Conservation (phyloP, 2,113 vertebrate species). For the Podocnemis expansa region DNA sequence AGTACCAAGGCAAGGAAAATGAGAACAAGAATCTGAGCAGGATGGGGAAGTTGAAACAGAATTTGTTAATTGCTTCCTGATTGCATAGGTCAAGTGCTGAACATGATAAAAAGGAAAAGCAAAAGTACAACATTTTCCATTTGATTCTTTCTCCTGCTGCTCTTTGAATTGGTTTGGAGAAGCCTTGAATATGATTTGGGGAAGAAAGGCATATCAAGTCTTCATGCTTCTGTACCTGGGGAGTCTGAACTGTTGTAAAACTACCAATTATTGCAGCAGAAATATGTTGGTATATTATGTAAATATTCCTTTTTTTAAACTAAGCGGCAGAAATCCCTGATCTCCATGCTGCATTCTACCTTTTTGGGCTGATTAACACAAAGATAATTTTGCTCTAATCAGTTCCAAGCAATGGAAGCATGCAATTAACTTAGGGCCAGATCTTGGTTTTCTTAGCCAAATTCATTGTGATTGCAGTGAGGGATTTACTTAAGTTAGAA, state of each 20-base stretch:
- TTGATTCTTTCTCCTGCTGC: conserved; percentile 35
- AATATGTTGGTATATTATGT: not conserved
- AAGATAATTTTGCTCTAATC: conserved; percentile 44
- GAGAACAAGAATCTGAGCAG: conserved; percentile 22
- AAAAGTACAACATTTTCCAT: conserved; percentile 30
- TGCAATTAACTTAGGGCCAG: conserved; percentile 43
- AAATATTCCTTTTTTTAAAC: not conserved
- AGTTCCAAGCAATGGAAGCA: conserved; percentile 36
- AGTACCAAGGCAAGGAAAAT: conserved; percentile 31
- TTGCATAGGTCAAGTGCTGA: conserved; percentile 50
- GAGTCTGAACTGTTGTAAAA: conserved; percentile 9
- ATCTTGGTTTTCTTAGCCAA: conserved; percentile 20
- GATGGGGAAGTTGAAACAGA: conserved; percentile 37
- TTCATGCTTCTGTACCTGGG: not conserved
- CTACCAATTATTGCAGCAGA: not conserved
- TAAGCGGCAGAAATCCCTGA: conserved; percentile 46
- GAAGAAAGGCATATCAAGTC: not conserved
- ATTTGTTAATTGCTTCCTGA: conserved; percentile 52
- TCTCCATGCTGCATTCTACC: conserved; percentile 11
- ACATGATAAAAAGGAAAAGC: conserved; percentile 23
- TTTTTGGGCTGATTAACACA: conserved; percentile 33
- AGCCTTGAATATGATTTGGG: not conserved
- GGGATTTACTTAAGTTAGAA: not conserved
- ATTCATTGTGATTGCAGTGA: conserved; percentile 10
- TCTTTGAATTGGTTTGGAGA: conserved; percentile 25